Conservation (phyloP, 2,888 invertebrate species). For the Myopa testacea region DNA sequence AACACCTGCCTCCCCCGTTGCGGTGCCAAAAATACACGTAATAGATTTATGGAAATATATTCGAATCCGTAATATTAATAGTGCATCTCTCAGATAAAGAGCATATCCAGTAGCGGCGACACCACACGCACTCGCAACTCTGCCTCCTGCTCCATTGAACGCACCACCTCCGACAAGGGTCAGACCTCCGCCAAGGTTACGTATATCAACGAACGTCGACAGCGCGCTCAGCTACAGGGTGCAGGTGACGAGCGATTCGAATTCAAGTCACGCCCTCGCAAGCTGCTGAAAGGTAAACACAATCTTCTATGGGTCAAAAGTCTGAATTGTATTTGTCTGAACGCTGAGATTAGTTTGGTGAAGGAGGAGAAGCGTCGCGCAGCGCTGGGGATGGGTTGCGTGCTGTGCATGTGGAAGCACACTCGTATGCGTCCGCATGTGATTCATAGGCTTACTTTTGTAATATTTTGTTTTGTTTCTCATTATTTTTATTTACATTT, state of each 20-base stretch:
- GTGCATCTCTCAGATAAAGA: conserved; percentile 60
- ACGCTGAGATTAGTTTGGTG: conserved; percentile 4
- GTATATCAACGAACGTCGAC: conserved; percentile 66
- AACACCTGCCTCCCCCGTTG: conserved; percentile 64
- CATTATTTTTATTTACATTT: neutral
- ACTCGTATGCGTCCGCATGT: neutral
- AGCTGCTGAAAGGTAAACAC: conserved; percentile 65
- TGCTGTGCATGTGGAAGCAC: neutral
- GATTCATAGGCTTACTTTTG: neutral
- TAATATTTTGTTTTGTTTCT: neutral
- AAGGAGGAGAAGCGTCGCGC: neutral
- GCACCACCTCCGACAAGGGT: conserved; percentile 65
- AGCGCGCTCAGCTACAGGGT: conserved; percentile 58
- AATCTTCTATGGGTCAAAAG: neutral
- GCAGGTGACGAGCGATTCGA: conserved; percentile 64
- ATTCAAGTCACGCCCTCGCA: conserved; percentile 66
- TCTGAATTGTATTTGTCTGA: neutral
- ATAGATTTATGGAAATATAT: conserved; percentile 40
- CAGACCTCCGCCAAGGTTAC: conserved; percentile 64
- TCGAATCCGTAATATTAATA: neutral
- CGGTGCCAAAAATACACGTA: conserved; percentile 63
- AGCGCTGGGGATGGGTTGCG: conserved; percentile 6
- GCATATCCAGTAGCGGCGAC: conserved; percentile 68
- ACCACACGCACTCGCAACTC: conserved; percentile 68
- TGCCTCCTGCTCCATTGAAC: conserved; percentile 66